These are phyloP conservation scores for Ariopsis seemanni DNA, from an alignment of 2,113 vertebrate genomes.

Conservation along the genomic window DNA sequence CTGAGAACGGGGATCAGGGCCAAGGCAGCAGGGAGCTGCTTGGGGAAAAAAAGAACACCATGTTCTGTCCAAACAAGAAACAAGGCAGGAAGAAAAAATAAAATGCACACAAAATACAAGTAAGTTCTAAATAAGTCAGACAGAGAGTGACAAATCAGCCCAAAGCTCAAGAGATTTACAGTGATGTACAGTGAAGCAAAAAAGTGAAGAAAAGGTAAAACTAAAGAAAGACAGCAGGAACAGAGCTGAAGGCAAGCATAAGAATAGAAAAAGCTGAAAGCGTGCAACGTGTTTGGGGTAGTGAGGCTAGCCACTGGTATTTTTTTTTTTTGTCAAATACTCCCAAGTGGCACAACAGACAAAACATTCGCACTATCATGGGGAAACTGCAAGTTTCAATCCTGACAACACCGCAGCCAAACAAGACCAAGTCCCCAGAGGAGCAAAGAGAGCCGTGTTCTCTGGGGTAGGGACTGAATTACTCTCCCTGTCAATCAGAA, in stretches of 20 bases:
- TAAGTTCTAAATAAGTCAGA: not conserved
- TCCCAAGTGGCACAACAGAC: not conserved
- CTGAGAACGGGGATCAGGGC: slow-evolving; percentile 29
- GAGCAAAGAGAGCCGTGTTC: not conserved
- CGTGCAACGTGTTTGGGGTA: not conserved
- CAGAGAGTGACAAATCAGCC: not conserved
- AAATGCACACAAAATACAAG: not conserved
- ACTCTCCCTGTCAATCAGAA: not conserved
- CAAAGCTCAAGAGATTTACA: not conserved
- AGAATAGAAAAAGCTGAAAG: not conserved
- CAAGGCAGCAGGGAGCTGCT: slow-evolving; percentile 21
- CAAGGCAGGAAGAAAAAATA: slow-evolving; percentile 17
- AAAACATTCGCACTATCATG: not conserved
- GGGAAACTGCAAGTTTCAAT: not conserved
- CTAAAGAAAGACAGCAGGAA: not conserved
- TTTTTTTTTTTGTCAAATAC: not conserved
- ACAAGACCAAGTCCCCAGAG: not conserved
- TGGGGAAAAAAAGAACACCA: slow-evolving; percentile 27
- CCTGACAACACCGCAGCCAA: not conserved
- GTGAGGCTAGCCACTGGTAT: not conserved
- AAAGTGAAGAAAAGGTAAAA: not conserved
- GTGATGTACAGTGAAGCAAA: not conserved
- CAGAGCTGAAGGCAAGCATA: not conserved
- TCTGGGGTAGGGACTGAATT: not conserved
- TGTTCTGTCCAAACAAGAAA: slow-evolving; percentile 34